Evolutionary conservation across 2,888 invertebrate genomes (phyloP).

Genomic region (Melanophora roralis): DNA sequence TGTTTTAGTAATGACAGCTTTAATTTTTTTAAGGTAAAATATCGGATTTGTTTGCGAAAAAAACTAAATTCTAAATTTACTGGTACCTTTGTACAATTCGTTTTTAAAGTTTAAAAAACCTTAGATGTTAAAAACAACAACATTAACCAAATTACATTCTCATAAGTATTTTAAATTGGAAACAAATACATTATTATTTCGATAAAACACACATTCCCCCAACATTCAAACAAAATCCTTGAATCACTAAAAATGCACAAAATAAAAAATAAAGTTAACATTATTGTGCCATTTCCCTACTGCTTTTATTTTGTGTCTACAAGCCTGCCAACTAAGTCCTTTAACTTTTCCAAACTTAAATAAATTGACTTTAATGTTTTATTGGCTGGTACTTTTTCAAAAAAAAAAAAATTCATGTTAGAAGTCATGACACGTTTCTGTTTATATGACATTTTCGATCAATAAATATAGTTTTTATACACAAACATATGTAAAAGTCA

Average conservation of each 20-base stretch:
- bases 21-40: too few relatives aligned
- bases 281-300: neutral
- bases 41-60: too few relatives aligned
- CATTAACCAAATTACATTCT: neutral
- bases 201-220: neutral
- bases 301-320: neutral
- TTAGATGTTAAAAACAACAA: too few relatives aligned
- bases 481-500: too few relatives aligned
- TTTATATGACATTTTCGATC: conserved; percentile 4
- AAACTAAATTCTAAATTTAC: too few relatives aligned
- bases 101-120: too few relatives aligned
- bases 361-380: neutral
- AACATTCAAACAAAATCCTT: conserved; percentile 5
- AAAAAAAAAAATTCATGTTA: neutral
- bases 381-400: too few relatives aligned
- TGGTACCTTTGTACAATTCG: too few relatives aligned
- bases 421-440: neutral
- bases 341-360: neutral
- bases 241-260: neutral
- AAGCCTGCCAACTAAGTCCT: neutral
- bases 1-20: too few relatives aligned
- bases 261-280: neutral
- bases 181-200: too few relatives aligned
- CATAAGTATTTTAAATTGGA: too few relatives aligned
- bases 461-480: neutral